A percentile compares a stretch with the other conserved stretches of the same genome.
Evolutionary conservation across 37 sponge, comb jelly and placozoan genomes (phyloP).

Genomic region (Theonella swinhoei): DNA sequence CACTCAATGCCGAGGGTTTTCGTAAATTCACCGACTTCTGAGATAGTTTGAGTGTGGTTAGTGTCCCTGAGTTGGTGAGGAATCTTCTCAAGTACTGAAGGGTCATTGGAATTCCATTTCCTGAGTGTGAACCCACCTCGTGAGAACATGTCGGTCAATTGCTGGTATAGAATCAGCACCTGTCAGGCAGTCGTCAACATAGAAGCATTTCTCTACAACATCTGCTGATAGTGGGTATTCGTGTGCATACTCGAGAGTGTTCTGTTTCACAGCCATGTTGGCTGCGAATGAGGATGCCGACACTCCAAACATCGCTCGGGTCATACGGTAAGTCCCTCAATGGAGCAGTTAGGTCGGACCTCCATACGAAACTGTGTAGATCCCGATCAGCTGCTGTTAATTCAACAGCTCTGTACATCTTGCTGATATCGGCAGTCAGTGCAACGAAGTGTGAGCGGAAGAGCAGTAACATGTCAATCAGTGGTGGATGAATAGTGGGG

Average conservation of each 20-base stretch:
- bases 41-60: constrained; percentile 20
- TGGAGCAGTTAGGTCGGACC: neutral
- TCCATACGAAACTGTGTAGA: constrained; percentile 22
- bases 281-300: constrained; percentile 6
- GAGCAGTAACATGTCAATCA: constrained; percentile 18
- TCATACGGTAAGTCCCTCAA: constrained; percentile 4
- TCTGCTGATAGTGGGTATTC: neutral
- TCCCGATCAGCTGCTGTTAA: neutral
- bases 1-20: constrained; percentile 59
- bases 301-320: neutral
- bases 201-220: neutral
- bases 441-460: constrained; percentile 13
- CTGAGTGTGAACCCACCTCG: constrained; percentile 15
- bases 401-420: constrained; percentile 18
- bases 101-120: constrained; percentile 35
- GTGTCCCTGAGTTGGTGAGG: constrained; percentile 13
- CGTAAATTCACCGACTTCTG: constrained; percentile 30
- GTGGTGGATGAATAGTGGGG: constrained; percentile 8
- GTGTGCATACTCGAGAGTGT: neutral
- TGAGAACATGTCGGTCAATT: constrained; percentile 14
- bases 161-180: constrained; percentile 3
- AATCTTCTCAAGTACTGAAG: constrained; percentile 11
- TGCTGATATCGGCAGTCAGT: constrained; percentile 9
- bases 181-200: constrained; percentile 24
- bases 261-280: constrained; percentile 8